Evolutionary conservation across 1,140 invertebrate species (phyloP), one percentile per base, ranked within the genome.

Genomic region (Carposina sasakii): DNA sequence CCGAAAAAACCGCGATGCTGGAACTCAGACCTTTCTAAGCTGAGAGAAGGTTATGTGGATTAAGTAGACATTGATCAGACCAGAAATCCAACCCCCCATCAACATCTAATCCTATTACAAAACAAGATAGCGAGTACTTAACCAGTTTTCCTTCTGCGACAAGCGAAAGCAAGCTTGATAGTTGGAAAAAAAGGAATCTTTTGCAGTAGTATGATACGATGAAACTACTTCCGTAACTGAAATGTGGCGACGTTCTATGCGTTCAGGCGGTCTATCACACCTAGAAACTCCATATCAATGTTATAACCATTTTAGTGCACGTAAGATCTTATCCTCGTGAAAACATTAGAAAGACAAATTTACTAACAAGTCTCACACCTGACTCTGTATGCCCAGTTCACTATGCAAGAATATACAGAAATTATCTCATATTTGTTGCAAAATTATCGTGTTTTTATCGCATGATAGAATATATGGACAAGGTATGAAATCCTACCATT

Each of bases 11-110:
- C 52, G 33, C 58, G 45, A 68, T 60, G n/a, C 52, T 60, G 55
- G 17, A 61, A 66, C 39, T 63, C 63, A 57, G 57, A 59, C 53
- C 65, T 53, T 59, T 67, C 50, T 54, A 58, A 55, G 51, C 62
- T 13, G 57, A 65, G 26, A 52, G 57, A 54, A 53, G 61, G 59
- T 50, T 54, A 40, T 50, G 54, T 26, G 36, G 48, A 55, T 57
- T 57, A 67, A 55, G 55, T 47, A 63, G 56, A 67, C 30, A 65
- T 55, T 64, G 61, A 68, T 61, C 60, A 67, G 57, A 67, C 43
- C 50, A 57, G 46, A 59, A 63, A 67, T 52, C 48, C 54, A 52
- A 57, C 54, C 55, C 49, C 55, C 0, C 50, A 49, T 59, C 57
- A 55, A 31, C 52, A 50, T 55, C 52, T n/a, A n/a, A n/a, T n/a